These are phyloP conservation scores for Antheraea assamensis DNA, from an alignment of 2,888 invertebrate genomes.

Conservation along the genomic window DNA sequence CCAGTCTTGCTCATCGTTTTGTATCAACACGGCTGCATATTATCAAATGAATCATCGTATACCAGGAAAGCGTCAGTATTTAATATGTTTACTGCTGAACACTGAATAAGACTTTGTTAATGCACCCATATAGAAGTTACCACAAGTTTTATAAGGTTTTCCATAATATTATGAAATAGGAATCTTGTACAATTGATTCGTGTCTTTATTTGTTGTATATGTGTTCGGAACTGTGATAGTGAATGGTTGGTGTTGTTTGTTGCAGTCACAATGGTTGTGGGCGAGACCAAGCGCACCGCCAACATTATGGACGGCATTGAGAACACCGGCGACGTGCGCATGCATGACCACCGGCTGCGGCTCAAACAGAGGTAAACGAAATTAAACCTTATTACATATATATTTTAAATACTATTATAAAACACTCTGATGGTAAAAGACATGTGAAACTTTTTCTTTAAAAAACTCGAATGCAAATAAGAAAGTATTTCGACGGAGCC, in stretches of 20 bases:
- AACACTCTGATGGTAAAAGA: not conserved
- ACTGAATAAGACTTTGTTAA: not conserved
- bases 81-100: slow-evolving; percentile 8
- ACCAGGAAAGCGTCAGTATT: slow-evolving; percentile 13
- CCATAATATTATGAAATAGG: slow-evolving; percentile 12
- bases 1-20: slow-evolving; percentile 12
- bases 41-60: slow-evolving; percentile 14
- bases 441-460: slow-evolving; percentile 3
- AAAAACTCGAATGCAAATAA: not conserved
- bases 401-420: not conserved
- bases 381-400: not conserved
- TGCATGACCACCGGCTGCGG: slow-evolving; percentile 94
- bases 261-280: slow-evolving; percentile 90
- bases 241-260: slow-evolving; percentile 47
- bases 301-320: slow-evolving; percentile 96
- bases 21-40: slow-evolving; percentile 13
- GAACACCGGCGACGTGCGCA: slow-evolving; percentile 93
- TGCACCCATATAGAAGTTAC: not conserved
- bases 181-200: slow-evolving; percentile 10
- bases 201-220: slow-evolving; percentile 4
- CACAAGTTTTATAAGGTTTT: not conserved
- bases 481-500: not conserved
- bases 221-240: slow-evolving; percentile 27
- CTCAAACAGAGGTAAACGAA: slow-evolving; percentile 90
- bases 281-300: slow-evolving; percentile 85